Percentiles rank a stretch among this genome's conserved stretches.
phyloP scores from a whole-genome alignment of 2,113 vertebrate species.

The Columba janthina region DNA sequence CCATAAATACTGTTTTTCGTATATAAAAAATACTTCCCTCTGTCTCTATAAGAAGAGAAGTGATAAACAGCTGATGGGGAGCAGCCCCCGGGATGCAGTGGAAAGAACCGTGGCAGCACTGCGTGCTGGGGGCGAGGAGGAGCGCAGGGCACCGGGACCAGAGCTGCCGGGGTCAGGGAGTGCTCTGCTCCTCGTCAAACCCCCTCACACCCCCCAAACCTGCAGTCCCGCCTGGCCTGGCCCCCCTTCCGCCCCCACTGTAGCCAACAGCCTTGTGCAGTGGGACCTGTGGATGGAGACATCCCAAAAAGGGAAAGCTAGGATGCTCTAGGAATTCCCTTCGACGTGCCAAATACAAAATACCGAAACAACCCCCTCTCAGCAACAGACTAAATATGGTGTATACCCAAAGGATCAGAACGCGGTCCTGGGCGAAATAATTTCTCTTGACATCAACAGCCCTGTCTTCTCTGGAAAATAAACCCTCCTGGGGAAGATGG shows the following conservation, averaged over 20 bases:
- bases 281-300: conserved; percentile 62
- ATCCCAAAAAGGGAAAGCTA: conserved; percentile 84
- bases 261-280: conserved; percentile 26
- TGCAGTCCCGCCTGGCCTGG: not conserved
- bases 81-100: not conserved
- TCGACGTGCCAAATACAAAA: conserved; percentile 80
- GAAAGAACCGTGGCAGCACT: not conserved
- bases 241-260: not conserved
- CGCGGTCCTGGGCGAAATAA: conserved; percentile 32
- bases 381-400: conserved; percentile 97
- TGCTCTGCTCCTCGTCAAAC: conserved; percentile 73
- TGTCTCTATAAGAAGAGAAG: conserved; percentile 65
- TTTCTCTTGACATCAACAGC: conserved; percentile 53
- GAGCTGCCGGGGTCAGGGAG: conserved; percentile 20
- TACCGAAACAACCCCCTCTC: conserved; percentile 75
- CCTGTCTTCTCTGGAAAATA: conserved; percentile 41
- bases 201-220: conserved; percentile 1
- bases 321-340: conserved; percentile 80
- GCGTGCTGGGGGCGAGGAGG: not conserved
- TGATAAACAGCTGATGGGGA: not conserved
- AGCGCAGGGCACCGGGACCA: not conserved
- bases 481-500: not conserved
- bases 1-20: not conserved
- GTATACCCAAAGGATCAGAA: conserved; percentile 66
- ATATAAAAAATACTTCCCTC: conserved; percentile 12